These are phyloP conservation scores for Poeciliopsis gracilis DNA, from an alignment of 2,797 vertebrate genomes.

Conservation along the genomic window DNA sequence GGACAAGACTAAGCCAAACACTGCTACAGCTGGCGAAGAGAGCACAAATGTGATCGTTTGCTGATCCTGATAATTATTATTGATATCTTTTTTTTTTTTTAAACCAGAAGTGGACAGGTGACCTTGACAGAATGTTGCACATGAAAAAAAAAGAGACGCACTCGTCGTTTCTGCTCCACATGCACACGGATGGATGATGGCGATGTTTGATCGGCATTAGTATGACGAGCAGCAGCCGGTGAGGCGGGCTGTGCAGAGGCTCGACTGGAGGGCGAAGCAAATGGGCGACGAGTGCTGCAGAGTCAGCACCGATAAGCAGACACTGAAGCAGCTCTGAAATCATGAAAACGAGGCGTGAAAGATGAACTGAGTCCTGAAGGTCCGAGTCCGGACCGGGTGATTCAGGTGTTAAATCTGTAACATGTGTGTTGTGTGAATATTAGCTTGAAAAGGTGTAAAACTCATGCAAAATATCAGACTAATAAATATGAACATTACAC, in stretches of 20 bases:
- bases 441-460: slow-evolving; percentile 51
- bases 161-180: slow-evolving; percentile 23
- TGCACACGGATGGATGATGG: background rate
- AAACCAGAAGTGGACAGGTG: slow-evolving; percentile 34
- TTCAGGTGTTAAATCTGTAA: slow-evolving; percentile 58
- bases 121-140: slow-evolving; percentile 54
- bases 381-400: slow-evolving; percentile 13
- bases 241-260: slow-evolving; percentile 24
- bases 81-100: background rate
- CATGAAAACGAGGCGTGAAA: slow-evolving; percentile 55
- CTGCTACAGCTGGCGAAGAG: slow-evolving; percentile 61
- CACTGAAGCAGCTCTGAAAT: slow-evolving; percentile 57
- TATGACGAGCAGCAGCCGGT: slow-evolving; percentile 17
- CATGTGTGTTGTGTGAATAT: slow-evolving; percentile 35
- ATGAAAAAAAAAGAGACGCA: slow-evolving; percentile 1
- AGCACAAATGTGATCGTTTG: slow-evolving; percentile 34
- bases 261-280: slow-evolving; percentile 56
- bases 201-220: slow-evolving; percentile 47
- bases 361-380: slow-evolving; percentile 43
- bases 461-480: background rate
- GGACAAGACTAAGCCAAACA: slow-evolving; percentile 77
- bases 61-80: background rate
- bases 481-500: background rate
- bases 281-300: slow-evolving; percentile 45
- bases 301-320: slow-evolving; percentile 67